A percentile compares a stretch with the other conserved stretches of the same genome.
phyloP scores from a whole-genome alignment of 2,797 vertebrate species.

The Euphonia xanthogaster region DNA sequence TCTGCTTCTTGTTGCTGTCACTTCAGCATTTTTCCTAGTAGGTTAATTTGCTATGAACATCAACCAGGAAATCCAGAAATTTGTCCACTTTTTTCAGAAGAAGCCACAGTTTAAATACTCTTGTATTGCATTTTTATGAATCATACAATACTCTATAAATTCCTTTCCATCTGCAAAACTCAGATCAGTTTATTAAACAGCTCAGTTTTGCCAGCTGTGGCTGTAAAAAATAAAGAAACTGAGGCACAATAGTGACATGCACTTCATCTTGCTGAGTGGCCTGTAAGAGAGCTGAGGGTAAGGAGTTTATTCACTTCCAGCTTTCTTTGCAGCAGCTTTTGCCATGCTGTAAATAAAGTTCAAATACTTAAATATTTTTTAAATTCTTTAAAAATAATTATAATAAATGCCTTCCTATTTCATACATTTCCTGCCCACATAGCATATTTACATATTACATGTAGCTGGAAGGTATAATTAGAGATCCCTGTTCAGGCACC shows the following conservation, averaged over 20 bases:
- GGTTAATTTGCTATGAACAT: not conserved
- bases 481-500: conserved; percentile 35
- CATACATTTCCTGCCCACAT: conserved; percentile 28
- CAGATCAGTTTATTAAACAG: not conserved
- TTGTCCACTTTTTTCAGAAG: not conserved
- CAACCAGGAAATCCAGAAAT: not conserved
- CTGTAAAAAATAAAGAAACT: not conserved
- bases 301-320: not conserved
- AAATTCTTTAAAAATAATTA: conserved; percentile 28
- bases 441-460: conserved; percentile 27
- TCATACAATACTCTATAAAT: not conserved
- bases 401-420: conserved; percentile 5
- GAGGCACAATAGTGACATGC: not conserved
- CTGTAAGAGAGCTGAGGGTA: not conserved
- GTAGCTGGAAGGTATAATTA: conserved; percentile 51
- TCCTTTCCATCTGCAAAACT: not conserved
- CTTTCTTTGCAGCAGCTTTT: not conserved
- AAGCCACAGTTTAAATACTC: not conserved
- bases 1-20: not conserved
- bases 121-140: not conserved
- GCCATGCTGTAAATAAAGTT: not conserved
- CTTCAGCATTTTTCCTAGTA: not conserved
- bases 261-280: not conserved
- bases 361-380: not conserved
- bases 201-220: not conserved